Evolutionary conservation across 2,113 vertebrate species (phyloP).

Genomic region (Chionomys nivalis): DNA sequence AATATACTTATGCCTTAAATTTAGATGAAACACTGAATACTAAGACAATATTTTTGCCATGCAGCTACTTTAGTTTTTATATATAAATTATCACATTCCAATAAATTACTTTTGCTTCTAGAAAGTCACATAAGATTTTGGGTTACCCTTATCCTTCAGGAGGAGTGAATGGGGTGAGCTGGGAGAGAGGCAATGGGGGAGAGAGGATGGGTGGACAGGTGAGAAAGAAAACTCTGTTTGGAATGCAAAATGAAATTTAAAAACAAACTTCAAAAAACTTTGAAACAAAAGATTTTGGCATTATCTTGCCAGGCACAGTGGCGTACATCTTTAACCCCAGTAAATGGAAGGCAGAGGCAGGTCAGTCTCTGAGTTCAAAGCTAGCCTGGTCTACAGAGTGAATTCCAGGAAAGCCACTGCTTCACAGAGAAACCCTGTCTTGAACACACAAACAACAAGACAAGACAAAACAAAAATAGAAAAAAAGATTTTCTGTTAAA

Average conservation of each 20-base stretch:
- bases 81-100: neutral
- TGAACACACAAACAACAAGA: neutral
- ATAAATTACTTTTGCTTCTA: neutral
- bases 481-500: neutral
- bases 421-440: neutral
- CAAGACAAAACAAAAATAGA: neutral
- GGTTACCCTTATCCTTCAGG: neutral
- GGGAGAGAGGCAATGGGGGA: too few species aligned
- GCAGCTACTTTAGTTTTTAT: neutral
- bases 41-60: neutral
- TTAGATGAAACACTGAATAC: constrained; percentile 38
- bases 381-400: neutral
- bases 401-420: neutral
- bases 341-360: neutral
- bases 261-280: too few species aligned
- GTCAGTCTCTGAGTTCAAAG: neutral
- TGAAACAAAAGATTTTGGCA: too few species aligned
- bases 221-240: too few species aligned
- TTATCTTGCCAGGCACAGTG: neutral
- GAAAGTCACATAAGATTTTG: neutral
- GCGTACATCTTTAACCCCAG: neutral
- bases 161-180: too few species aligned
- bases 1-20: neutral
- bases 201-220: too few species aligned
- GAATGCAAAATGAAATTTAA: too few species aligned